Evolutionary conservation across 2,113 vertebrate species (phyloP).

Genomic region (Ceyx margarethae): DNA sequence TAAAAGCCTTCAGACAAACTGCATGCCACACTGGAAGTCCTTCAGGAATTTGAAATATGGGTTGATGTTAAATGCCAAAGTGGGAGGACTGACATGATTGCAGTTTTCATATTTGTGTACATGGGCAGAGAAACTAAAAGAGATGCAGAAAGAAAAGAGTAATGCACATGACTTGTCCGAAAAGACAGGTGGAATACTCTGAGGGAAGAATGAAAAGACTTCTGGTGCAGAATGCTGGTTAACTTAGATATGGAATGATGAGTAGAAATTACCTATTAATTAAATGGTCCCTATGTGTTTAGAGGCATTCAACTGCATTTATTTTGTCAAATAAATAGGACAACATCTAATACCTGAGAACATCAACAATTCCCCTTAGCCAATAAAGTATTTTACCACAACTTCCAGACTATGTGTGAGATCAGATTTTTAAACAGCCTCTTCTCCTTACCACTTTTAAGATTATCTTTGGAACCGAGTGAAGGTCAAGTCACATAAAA

Average conservation of each 20-base stretch:
- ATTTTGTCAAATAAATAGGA: not conserved
- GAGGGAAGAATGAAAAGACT: not conserved
- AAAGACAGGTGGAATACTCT: not conserved
- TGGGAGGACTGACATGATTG: not conserved
- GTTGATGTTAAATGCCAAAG: not conserved
- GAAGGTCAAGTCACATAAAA: slow-evolving; percentile 13
- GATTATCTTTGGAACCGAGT: not conserved
- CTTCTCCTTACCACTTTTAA: not conserved
- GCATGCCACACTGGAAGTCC: not conserved
- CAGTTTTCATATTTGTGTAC: not conserved
- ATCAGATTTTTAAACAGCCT: not conserved
- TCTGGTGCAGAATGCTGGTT: not conserved
- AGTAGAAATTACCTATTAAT: not conserved
- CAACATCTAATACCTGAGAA: not conserved
- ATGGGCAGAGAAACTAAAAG: not conserved
- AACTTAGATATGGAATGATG: not conserved
- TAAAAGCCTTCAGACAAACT: not conserved
- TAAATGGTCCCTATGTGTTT: not conserved
- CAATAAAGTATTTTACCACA: not conserved
- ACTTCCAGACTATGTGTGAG: not conserved
- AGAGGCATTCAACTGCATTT: not conserved
- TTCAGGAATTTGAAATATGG: not conserved
- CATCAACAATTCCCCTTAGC: not conserved
- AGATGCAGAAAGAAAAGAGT: not conserved
- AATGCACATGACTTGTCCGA: not conserved